These are phyloP conservation scores for Sarcophilus harrisii DNA, from an alignment of 2,797 vertebrate genomes.

Conservation along the genomic window DNA sequence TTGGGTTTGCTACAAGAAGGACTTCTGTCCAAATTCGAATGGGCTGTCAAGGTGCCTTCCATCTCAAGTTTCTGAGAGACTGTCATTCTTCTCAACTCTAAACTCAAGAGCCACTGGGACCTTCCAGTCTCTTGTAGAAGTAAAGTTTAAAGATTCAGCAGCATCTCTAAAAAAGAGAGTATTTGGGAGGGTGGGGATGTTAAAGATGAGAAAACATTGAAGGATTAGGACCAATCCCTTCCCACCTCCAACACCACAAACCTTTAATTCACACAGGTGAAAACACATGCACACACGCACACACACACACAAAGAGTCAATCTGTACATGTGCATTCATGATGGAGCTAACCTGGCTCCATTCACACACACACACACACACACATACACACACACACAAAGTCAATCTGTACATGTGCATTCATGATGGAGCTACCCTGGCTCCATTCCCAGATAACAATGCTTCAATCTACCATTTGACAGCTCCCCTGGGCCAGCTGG, in stretches of 20 bases:
- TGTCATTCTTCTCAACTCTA: not conserved
- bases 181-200: not conserved
- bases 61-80: not conserved
- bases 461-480: not conserved
- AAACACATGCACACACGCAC: too few relatives aligned
- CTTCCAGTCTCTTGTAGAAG: not conserved
- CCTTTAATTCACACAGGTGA: not conserved
- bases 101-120: not conserved
- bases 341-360: not conserved
- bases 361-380: too few relatives aligned
- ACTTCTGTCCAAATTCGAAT: not conserved
- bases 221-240: not conserved
- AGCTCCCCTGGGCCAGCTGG: not conserved
- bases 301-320: too few relatives aligned
- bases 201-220: not conserved
- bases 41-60: not conserved
- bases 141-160: not conserved
- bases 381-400: too few relatives aligned
- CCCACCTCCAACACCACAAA: not conserved
- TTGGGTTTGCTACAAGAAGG: not conserved
- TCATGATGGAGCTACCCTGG: not conserved
- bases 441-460: not conserved
- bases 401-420: too few relatives aligned
- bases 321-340: not conserved
- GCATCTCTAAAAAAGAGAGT: not conserved